Percentiles rank a stretch among this genome's conserved stretches.
Conservation (phyloP, 2,113 vertebrate species). For the Actenoides lindsayi region DNA sequence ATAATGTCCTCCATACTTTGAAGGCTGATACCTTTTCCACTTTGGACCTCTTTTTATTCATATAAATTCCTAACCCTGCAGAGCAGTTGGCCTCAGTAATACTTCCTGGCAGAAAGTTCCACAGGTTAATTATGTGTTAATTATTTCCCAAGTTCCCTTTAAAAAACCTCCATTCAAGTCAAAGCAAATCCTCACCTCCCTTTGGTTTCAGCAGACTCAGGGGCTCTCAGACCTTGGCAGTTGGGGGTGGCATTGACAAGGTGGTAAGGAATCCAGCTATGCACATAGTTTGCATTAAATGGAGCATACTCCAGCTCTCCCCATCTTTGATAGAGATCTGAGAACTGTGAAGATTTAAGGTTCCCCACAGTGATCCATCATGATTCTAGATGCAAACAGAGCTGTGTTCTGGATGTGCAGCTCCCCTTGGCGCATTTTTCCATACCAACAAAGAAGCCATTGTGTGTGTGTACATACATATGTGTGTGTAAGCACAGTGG, state of each 20-base stretch:
- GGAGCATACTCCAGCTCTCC: conserved; percentile 36
- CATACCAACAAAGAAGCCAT: neutral
- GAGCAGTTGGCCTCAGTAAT: conserved; percentile 44
- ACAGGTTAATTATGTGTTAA: conserved; percentile 71
- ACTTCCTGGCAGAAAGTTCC: conserved; percentile 64
- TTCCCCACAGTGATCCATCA: conserved; percentile 55
- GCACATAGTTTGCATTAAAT: conserved; percentile 31
- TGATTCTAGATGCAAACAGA: neutral
- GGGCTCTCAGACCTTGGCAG: conserved; percentile 47
- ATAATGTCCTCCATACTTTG: conserved; percentile 28
- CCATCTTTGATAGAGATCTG: conserved; percentile 29
- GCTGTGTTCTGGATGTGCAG: conserved; percentile 36
- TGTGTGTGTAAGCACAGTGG: rapidly evolving
- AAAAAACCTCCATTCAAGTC: conserved; percentile 52
- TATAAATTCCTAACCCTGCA: conserved; percentile 60
- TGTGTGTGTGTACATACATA: neutral
- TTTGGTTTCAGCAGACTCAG: conserved; percentile 43
- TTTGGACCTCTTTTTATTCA: conserved; percentile 37
- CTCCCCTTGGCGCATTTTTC: neutral
- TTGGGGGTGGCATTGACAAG: conserved; percentile 60
- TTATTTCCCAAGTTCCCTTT: conserved; percentile 67
- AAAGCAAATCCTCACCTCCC: conserved; percentile 46
- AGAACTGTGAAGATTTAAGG: conserved; percentile 18
- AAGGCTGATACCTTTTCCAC: conserved; percentile 51
- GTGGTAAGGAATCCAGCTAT: conserved; percentile 31